Evolutionary conservation across 2,113 vertebrate genomes (phyloP), one percentile per base, ranked within the genome.

Genomic region (Macrotus californicus): DNA sequence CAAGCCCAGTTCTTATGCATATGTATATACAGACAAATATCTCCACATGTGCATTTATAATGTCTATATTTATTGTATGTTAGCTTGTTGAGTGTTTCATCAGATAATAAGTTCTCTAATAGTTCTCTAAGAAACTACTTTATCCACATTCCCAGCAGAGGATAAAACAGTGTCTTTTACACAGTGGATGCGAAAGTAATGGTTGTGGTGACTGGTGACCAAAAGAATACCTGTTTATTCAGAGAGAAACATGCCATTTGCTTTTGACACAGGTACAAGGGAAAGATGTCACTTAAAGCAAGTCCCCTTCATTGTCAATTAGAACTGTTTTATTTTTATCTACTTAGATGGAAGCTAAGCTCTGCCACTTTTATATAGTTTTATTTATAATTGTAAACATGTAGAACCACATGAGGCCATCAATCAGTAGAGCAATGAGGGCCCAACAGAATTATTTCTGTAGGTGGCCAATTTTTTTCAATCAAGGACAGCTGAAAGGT

Each of bases 401-500:
- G 94, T 94, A 97, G 96, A 98, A 72, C 98, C 95, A 89, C 98
- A 97, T 98, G 98, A 98, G 95, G 97, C 98, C 97, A 97, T 98
- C 98, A 98, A 91, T 98, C 98, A 98, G 89, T 76, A 79, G 91
- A 97, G 91, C 97, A 87, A 64, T 96, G 98, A 98, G 97, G 97
- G 82, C 97, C 96, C 97, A 97, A 98, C 97, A 97, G 98, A 98
- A 98, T 98, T 98, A 97, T 98, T 98, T 96, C 98, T 97, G 84
- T 98, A 98, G 98, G 98, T 98, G 98, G 98, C 97, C 97, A 98
- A 98, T 98, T 98, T 98, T 97, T 98, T 98, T 96, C 98, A 98
- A 98, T 98, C 98, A 98, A 98, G 98, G 98, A 97, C 97, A 98
- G 95, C 98, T 98, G 98, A 98, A 98, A 98, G 98, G 98, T 98